Base-by-base conservation (phyloP, 2,888 invertebrate species). In the Drosophila cyrtoloma region DNA sequence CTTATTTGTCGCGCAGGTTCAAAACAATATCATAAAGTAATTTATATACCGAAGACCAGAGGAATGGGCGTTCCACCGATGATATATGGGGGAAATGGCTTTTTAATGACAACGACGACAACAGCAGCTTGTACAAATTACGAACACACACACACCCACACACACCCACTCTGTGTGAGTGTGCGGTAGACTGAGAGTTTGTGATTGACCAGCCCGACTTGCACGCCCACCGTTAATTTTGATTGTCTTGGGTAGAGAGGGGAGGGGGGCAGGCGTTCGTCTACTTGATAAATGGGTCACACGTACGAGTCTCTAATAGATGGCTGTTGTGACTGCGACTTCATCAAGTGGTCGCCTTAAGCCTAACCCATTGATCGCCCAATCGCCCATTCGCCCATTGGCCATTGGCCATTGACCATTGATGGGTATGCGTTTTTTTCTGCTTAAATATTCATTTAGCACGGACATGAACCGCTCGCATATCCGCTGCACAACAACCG, bases 61-160 rank as follows among this genome's bases (percentile, higher is more conserved):
- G 64, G 65, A 53, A 39, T 62, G 86, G 81, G 80, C 82, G 87
- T 81, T 72, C 22, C 78, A 53, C 53, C 44, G 76, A 86, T 89
- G 88, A 89, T 90, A 91, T 92, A 92, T 92, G 90, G 88, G 81
- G 75, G 85, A 93, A 92, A 93, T 93, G 91, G 86, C 91, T 91
- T 92, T 91, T 92, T 93, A 93, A 93, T 92, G 90, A 89, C 92
- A 88, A 89, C 91, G 92, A 91, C 92, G 91, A 89, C 91, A 92
- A 91, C 90, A 92, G 92, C 91, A 92, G 93, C 92, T 93, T 93
- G 92, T 77, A 75, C 78, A 88, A 89, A 92, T 92, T 86, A 92
- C 90, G 82, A 63, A 71, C 71, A 37, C 53, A 28, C 28, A 62
- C 57, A 64, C 59, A 67, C 50, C 52, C 53, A 47, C 44, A 68